phyloP scores from a whole-genome alignment of 2,888 invertebrate species.

The Eupeodes luniger region DNA sequence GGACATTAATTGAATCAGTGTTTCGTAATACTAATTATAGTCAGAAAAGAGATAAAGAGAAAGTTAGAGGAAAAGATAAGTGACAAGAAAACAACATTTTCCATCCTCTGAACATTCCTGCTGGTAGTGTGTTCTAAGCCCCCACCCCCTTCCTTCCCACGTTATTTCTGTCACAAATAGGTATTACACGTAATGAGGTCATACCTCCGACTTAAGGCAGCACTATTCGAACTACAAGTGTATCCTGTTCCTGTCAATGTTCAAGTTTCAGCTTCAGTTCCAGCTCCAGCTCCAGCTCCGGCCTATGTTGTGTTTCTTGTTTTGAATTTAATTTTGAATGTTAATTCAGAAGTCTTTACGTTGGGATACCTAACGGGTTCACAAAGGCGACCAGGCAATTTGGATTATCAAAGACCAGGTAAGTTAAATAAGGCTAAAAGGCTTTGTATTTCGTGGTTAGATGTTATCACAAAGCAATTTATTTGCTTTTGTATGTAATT shows the following conservation, averaged over 20 bases:
- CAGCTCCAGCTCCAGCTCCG: conserved; percentile 39
- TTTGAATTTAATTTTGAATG: conserved; percentile 70
- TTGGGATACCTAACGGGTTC: conserved; percentile 95
- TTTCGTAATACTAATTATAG: conserved; percentile 19
- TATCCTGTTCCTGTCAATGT: conserved; percentile 47
- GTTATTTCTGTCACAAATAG: conserved; percentile 26
- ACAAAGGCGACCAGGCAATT: conserved; percentile 90
- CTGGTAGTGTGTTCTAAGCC: not conserved
- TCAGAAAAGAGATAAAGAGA: not conserved
- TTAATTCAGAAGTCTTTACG: conserved; percentile 87
- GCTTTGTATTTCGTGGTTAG: not conserved
- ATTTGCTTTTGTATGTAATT: not conserved
- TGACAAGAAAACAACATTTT: not conserved
- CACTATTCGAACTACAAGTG: conserved; percentile 63
- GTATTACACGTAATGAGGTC: conserved; percentile 70
- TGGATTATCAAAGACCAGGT: conserved; percentile 92
- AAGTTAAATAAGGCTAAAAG: conserved; percentile 39
- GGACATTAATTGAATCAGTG: conserved; percentile 59
- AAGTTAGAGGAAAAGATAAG: not conserved
- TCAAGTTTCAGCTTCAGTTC: too few relatives aligned
- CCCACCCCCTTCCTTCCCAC: too few relatives aligned
- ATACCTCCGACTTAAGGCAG: conserved; percentile 56
- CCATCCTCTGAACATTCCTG: not conserved
- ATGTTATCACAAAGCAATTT: not conserved
- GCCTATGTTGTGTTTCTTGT: conserved; percentile 59